Evolutionary conservation across 1,140 invertebrate genomes (phyloP).

Genomic region (Bombus haemorrhoidalis): DNA sequence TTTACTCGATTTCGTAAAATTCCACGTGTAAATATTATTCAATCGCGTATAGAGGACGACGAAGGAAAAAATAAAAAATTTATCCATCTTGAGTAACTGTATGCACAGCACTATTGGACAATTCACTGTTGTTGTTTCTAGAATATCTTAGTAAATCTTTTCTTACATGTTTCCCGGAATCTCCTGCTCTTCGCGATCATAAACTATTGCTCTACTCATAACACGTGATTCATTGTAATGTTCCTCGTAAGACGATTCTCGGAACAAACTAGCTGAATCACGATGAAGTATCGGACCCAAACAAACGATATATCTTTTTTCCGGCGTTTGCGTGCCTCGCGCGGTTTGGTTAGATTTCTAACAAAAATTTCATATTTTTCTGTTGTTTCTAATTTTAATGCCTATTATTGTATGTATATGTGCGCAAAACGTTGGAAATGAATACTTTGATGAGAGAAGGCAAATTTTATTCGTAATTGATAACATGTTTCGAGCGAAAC

Average conservation of each 20-base stretch:
- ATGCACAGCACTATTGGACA: background rate
- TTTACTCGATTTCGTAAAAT: background rate
- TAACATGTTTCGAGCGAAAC: too few relatives aligned
- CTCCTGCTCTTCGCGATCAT: background rate
- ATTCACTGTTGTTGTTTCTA: background rate
- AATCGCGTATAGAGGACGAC: background rate
- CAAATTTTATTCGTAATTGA: too few relatives aligned
- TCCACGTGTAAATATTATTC: background rate
- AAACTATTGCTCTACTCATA: constrained; percentile 4
- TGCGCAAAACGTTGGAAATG: too few relatives aligned
- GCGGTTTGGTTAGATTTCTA: too few relatives aligned
- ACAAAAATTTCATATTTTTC: too few relatives aligned
- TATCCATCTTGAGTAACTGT: background rate
- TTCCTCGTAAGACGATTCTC: constrained; percentile 15
- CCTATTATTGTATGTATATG: too few relatives aligned
- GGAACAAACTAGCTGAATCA: constrained; percentile 51
- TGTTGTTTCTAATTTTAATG: background rate
- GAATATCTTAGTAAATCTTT: background rate
- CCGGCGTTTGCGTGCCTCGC: background rate
- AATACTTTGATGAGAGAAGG: too few relatives aligned
- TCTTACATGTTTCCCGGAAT: background rate
- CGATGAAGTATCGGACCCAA: constrained; percentile 46
- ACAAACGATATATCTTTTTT: constrained; percentile 15
- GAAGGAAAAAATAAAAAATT: background rate
- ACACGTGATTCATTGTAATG: background rate